Conservation (phyloP, 2,113 vertebrate species). For the Phalacrocorax brasilianus region DNA sequence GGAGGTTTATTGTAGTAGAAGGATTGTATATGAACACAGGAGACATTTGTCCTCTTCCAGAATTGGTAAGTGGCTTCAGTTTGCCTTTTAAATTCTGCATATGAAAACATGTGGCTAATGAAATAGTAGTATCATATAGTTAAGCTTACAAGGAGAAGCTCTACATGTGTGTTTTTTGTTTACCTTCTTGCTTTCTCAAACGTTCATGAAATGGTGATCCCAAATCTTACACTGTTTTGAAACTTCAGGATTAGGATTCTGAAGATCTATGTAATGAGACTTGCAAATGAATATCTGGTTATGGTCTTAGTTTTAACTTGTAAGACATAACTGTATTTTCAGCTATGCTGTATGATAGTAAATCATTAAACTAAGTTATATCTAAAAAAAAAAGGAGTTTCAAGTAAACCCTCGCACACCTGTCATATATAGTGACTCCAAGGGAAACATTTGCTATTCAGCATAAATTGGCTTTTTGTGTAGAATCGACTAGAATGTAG, state of each 20-base stretch:
- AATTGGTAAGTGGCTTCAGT: conserved; percentile 81
- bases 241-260: not conserved
- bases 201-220: not conserved
- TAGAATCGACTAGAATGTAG: not conserved
- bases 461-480: not conserved
- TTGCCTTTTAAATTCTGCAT: not conserved
- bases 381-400: not conserved
- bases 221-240: not conserved
- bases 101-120: not conserved
- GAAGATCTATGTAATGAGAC: not conserved
- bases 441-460: not conserved
- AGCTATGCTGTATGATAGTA: not conserved
- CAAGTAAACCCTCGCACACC: not conserved
- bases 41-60: conserved; percentile 90
- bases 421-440: not conserved
- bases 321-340: not conserved
- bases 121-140: not conserved
- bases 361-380: not conserved
- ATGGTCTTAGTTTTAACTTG: not conserved
- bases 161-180: not conserved
- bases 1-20: conserved; percentile 91
- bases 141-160: not conserved
- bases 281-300: not conserved
- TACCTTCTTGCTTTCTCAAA: not conserved
- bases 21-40: conserved; percentile 95